Evolutionary conservation across 2,113 vertebrate species (phyloP), one percentile per base, ranked within the genome.

Genomic region (Furnarius figulus): DNA sequence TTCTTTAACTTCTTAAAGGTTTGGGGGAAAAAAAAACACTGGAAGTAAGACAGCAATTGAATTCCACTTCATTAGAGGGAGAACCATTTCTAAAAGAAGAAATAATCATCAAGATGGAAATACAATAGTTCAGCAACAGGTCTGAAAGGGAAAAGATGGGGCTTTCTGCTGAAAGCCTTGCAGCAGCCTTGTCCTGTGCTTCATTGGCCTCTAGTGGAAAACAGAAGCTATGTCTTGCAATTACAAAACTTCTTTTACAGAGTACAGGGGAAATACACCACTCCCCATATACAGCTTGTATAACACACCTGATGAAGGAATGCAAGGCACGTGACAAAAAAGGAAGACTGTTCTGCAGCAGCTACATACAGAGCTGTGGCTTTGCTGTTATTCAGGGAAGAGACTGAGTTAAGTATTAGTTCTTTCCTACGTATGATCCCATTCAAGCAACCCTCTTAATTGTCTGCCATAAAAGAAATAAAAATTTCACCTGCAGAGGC

Each of bases 131-230:
- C 35, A 89, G 83, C 90, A 95, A 85, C 59, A 87, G 70, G 75
- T 89, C 50, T 59, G 49, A 31, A 80, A 86, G 18, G 56, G 28
- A 7, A 79, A 80, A 39, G 23, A 71, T 8, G 23, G 17, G 30
- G 8, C 22, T 67, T 61, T 50, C 42, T 12, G 23, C 33, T 19
- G 20, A 52, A 75, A 59, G 37, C 24, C 22, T 56, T 20, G 47
- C 27, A 77, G 56, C 71, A 71, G 77, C 58, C 18, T 97, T 93
- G 12, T 30, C 84, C 95, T 96, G 67, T 33, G 6, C 92, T 96
- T 81, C 93, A 97, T 97, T 97, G 98, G 49, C 97, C 96, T 96
- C 98, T 98, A 95, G 97, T 94, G 98, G 96, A 22, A 49, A 73
- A 47, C 4, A 35, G 23, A 50, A 87, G 89, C 49, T 75, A 89